Conservation (phyloP, 2,797 vertebrate species). For the Protosalanx chinensis region DNA sequence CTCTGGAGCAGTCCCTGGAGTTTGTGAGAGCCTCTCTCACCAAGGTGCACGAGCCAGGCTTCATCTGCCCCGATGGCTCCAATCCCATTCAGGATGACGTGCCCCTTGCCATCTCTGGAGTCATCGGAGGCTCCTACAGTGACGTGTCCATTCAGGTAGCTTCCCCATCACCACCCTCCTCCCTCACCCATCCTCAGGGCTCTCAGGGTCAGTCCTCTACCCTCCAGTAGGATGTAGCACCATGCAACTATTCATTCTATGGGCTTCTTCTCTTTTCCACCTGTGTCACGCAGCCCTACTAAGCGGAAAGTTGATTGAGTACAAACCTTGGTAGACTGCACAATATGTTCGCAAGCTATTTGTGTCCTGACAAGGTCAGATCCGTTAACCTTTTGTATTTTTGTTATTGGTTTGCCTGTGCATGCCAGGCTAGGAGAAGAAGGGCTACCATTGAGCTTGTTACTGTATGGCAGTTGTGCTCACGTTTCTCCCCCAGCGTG, state of each 20-base stretch:
- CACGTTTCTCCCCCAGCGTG: not conserved
- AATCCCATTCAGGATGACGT: slow-evolving; percentile 89
- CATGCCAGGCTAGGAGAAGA: not conserved
- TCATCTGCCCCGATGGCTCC: slow-evolving; percentile 94
- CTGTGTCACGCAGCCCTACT: too few relatives aligned
- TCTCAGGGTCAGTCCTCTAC: not conserved
- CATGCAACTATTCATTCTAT: not conserved
- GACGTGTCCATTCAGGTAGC: slow-evolving; percentile 97
- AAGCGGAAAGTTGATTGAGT: too few relatives aligned
- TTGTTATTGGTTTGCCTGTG: not conserved
- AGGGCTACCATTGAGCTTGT: not conserved
- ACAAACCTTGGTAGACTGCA: not conserved
- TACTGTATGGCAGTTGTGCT: not conserved
- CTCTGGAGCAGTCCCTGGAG: slow-evolving; percentile 94
- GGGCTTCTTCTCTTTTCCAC: too few relatives aligned
- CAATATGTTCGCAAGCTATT: not conserved
- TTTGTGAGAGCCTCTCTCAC: slow-evolving; percentile 94
- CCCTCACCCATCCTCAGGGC: too few relatives aligned
- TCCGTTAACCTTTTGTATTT: too few relatives aligned
- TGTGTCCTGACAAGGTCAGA: not conserved
- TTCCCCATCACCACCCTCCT: not conserved
- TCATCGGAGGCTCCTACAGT: slow-evolving; percentile 97
- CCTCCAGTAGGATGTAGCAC: not conserved
- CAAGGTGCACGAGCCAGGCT: slow-evolving; percentile 88
- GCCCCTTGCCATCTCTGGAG: slow-evolving; percentile 89